phyloP scores from a whole-genome alignment of 2,888 invertebrate genomes.

The Mylabris sibirica region DNA sequence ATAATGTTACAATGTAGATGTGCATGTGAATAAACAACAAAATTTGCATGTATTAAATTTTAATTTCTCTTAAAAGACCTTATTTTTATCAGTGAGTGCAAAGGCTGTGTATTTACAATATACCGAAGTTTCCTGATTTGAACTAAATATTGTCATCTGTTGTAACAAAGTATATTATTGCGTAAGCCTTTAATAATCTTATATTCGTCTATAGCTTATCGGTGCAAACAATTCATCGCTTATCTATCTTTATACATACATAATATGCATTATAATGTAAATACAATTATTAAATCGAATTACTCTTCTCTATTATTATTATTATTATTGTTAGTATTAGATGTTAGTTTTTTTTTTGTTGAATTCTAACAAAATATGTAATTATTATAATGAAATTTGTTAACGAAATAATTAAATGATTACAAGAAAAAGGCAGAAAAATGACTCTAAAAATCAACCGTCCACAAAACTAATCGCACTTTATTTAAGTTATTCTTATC shows the following conservation, averaged over 20 bases:
- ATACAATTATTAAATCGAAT: not conserved
- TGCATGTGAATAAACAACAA: not conserved
- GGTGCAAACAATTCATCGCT: slow-evolving; percentile 1
- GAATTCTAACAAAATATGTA: no score
- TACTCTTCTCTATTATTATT: not conserved
- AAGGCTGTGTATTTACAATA: slow-evolving; percentile 1
- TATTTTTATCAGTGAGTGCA: not conserved
- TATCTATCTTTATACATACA: slow-evolving; percentile 3
- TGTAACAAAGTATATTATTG: slow-evolving; percentile 12
- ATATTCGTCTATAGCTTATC: slow-evolving; percentile 1
- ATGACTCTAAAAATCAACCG: not conserved
- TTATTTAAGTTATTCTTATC: not conserved
- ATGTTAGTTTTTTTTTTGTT: no score
- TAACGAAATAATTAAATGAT: not conserved
- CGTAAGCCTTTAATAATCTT: slow-evolving; percentile 15
- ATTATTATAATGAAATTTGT: no score
- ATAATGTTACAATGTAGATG: not conserved
- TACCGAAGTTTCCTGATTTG: not conserved
- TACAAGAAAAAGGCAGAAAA: not conserved
- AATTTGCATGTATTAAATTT: not conserved
- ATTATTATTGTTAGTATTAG: not conserved
- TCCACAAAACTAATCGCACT: not conserved
- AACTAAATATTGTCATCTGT: slow-evolving; percentile 6
- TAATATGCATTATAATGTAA: slow-evolving; percentile 12
- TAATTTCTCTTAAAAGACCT: not conserved